Conservation (phyloP, 2,888 invertebrate genomes). For the Protophormia terraenovae region DNA sequence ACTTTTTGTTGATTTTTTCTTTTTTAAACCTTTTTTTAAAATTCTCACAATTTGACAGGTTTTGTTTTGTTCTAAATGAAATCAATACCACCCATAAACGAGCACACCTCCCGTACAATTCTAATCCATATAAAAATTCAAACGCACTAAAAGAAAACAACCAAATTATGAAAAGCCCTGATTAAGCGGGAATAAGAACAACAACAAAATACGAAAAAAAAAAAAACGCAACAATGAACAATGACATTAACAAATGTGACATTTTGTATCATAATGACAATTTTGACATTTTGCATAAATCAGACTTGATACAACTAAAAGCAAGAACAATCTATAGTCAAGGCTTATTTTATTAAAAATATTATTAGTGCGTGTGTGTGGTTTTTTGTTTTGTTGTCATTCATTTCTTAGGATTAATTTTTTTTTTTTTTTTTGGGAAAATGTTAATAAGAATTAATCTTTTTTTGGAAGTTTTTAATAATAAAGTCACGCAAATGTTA, state of each 20-base stretch:
- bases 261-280: conserved; percentile 68
- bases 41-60: conserved; percentile 46
- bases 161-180: conserved; percentile 30
- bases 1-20: background rate
- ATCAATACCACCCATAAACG: conserved; percentile 63
- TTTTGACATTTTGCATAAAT: conserved; percentile 68
- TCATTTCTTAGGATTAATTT: background rate
- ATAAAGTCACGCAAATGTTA: conserved; percentile 61
- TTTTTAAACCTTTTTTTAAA: background rate
- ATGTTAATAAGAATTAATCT: background rate
- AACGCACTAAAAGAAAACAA: conserved; percentile 5
- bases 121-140: conserved; percentile 18
- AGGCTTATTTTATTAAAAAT: conserved; percentile 54
- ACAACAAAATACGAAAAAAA: background rate
- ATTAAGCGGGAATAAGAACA: background rate
- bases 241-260: conserved; percentile 66
- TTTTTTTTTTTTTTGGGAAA: background rate
- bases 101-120: conserved; percentile 1
- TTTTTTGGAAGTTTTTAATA: conserved; percentile 34
- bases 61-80: conserved; percentile 12
- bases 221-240: conserved; percentile 18
- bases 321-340: background rate
- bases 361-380: conserved; percentile 13
- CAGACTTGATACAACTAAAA: conserved; percentile 24
- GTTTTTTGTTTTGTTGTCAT: background rate